Percentiles rank a stretch among this genome's conserved stretches.
phyloP scores from a whole-genome alignment of 2,888 invertebrate species.

The Aphidius colemani region DNA sequence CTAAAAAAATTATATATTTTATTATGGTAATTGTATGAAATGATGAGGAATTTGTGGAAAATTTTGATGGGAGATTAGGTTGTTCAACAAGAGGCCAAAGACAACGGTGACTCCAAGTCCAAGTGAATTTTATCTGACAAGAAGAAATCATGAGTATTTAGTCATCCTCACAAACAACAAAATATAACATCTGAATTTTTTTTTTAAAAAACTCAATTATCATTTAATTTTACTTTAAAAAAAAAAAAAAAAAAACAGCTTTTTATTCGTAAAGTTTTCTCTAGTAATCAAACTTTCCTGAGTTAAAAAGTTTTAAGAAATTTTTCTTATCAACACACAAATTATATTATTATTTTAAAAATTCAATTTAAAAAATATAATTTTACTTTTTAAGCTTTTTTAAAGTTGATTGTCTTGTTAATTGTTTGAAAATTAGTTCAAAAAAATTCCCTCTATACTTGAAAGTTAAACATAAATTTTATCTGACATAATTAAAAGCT shows the following conservation, averaged over 20 bases:
- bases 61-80: conserved; percentile 43
- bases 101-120: conserved; percentile 69
- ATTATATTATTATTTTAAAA: no score
- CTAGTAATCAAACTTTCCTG: neutral
- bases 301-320: neutral
- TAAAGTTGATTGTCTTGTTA: no score
- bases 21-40: conserved; percentile 48
- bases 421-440: no score
- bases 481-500: no score
- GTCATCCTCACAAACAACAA: conserved; percentile 61
- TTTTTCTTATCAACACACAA: neutral
- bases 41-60: conserved; percentile 49
- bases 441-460: no score
- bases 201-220: neutral
- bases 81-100: conserved; percentile 51
- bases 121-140: conserved; percentile 78
- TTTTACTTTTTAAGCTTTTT: no score
- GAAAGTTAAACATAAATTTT: no score
- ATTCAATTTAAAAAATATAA: no score
- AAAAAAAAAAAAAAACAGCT: neutral
- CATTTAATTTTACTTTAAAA: conserved; percentile 5
- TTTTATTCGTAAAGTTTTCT: conserved; percentile 7
- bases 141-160: conserved; percentile 76
- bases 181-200: conserved; percentile 7
- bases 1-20: conserved; percentile 40